Evolutionary conservation across 2,888 invertebrate species (phyloP).

Genomic region (Drosophila percnosoma): DNA sequence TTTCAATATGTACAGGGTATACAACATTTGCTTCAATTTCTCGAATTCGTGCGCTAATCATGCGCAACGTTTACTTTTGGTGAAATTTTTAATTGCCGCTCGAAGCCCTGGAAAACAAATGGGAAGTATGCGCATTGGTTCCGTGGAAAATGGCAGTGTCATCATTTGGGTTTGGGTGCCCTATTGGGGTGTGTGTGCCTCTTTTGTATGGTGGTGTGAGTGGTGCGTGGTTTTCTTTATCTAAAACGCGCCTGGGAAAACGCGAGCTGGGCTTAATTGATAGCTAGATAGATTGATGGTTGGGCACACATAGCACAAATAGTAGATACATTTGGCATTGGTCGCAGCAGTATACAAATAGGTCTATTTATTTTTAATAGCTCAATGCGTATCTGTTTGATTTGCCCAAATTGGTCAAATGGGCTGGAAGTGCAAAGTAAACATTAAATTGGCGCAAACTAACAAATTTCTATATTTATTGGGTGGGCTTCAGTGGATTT

Average conservation of each 20-base stretch:
- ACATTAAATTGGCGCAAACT: constrained; percentile 79
- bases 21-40: constrained; percentile 40
- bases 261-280: constrained; percentile 67
- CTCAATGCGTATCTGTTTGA: constrained; percentile 58
- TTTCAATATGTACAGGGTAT: constrained; percentile 25
- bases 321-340: constrained; percentile 47
- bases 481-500: constrained; percentile 34
- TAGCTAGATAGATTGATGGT: constrained; percentile 39
- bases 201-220: constrained; percentile 36
- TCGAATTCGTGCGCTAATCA: constrained; percentile 70
- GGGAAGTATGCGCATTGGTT: constrained; percentile 37
- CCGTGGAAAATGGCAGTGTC: constrained; percentile 67
- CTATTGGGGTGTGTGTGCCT: constrained; percentile 23
- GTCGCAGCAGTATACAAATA: constrained; percentile 32
- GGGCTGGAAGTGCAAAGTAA: constrained; percentile 72
- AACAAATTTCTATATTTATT: constrained; percentile 61
- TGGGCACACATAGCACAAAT: constrained; percentile 37
- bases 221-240: constrained; percentile 53
- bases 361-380: constrained; percentile 44
- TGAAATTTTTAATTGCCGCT: constrained; percentile 72
- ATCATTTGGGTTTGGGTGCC: constrained; percentile 52
- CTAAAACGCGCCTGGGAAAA: constrained; percentile 74
- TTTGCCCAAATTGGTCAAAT: constrained; percentile 59
- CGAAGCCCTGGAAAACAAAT: constrained; percentile 48
- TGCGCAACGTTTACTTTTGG: constrained; percentile 73